Conservation (phyloP, 2,888 invertebrate genomes). For the Drosophila meridiana region DNA sequence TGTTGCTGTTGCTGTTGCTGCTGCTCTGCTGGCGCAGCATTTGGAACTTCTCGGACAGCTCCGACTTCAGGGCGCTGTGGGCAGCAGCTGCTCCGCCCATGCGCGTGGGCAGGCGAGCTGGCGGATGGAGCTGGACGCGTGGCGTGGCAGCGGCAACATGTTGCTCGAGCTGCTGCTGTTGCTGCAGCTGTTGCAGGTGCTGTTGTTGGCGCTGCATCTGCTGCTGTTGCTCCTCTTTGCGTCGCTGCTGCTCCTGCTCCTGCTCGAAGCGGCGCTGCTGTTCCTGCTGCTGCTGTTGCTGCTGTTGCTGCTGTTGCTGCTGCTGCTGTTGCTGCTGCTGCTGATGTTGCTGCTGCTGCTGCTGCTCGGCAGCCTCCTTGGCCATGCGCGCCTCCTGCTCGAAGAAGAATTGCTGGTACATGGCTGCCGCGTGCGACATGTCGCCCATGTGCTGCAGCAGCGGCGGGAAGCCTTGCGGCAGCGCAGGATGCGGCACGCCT, state of each 20-base stretch:
- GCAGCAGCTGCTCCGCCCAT: conserved; percentile 70
- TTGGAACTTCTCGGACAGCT: conserved; percentile 91
- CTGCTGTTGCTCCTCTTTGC: conserved; percentile 84
- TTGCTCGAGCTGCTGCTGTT: conserved; percentile 85
- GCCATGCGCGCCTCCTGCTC: conserved; percentile 92
- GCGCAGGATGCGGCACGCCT: conserved; percentile 85
- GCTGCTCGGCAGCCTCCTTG: conserved; percentile 88
- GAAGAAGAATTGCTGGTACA: conserved; percentile 92
- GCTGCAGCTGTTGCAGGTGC: conserved; percentile 85
- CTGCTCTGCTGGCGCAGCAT: conserved; percentile 87
- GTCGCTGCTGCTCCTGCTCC: conserved; percentile 86
- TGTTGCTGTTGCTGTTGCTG: conserved; percentile 86
- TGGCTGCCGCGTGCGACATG: conserved; percentile 88
- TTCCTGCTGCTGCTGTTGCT: conserved; percentile 86
- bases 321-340: conserved; percentile 86
- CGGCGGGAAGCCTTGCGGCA: conserved; percentile 87
- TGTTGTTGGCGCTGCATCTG: conserved; percentile 85
- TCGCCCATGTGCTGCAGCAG: conserved; percentile 87
- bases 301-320: conserved; percentile 86
- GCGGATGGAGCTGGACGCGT: conserved; percentile 81
- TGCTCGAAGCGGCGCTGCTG: conserved; percentile 87
- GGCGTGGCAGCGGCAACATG: conserved; percentile 70
- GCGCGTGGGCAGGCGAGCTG: conserved; percentile 80
- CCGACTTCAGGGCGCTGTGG: conserved; percentile 87
- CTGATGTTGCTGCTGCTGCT: conserved; percentile 86